Conservation (phyloP, 2,113 vertebrate genomes). For the Xenopus borealis region DNA sequence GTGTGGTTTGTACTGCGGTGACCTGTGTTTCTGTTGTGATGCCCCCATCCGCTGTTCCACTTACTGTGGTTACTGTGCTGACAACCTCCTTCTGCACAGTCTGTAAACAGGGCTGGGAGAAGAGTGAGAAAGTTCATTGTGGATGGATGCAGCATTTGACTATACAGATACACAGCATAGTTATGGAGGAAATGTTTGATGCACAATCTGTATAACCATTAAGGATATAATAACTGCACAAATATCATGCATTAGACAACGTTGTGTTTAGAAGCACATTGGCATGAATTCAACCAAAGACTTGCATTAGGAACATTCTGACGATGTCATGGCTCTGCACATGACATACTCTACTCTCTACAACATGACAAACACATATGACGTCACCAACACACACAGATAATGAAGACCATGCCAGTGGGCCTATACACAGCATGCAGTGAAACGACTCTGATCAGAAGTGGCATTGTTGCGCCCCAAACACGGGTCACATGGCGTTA, state of each 20-base stretch:
- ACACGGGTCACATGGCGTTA: neutral
- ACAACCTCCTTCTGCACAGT: constrained; percentile 4
- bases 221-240: neutral
- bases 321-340: constrained; percentile 7
- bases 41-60: neutral
- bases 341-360: constrained; percentile 8
- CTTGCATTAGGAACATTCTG: neutral
- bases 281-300: constrained; percentile 11
- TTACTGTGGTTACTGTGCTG: neutral
- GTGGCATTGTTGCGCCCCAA: neutral
- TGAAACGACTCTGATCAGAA: neutral
- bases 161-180: neutral
- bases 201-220: neutral
- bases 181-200: neutral
- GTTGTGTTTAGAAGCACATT: constrained; percentile 9
- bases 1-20: constrained; percentile 28
- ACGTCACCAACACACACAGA: constrained; percentile 6
- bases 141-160: neutral
- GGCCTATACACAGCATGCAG: constrained; percentile 7
- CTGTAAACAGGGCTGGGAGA: neutral
- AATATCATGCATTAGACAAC: neutral
- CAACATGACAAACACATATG: neutral
- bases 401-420: neutral
- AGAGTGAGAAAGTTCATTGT: no score
- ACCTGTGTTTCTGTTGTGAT: constrained; percentile 11